Conservation (phyloP, 2,797 vertebrate species). For the Thamnophis elegans region DNA sequence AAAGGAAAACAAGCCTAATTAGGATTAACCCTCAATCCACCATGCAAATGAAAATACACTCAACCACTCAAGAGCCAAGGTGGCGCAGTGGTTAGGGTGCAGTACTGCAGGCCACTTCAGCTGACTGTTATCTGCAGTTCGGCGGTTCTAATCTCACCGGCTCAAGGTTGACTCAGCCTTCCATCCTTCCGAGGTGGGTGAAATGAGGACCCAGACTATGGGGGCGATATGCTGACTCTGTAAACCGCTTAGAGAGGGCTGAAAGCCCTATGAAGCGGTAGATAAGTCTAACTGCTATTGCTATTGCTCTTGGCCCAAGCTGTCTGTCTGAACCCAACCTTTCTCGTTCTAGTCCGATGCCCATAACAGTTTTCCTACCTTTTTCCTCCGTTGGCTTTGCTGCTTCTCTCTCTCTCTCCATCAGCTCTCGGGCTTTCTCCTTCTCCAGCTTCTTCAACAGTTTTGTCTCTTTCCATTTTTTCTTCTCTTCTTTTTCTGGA, state of each 20-base stretch:
- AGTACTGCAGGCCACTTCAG: too few relatives aligned
- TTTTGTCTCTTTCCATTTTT: slow-evolving; percentile 81
- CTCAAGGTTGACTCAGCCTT: too few relatives aligned
- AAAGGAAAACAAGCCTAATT: neutral
- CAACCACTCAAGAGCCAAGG: too few relatives aligned
- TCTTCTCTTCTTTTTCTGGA: slow-evolving; percentile 84
- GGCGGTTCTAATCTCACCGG: too few relatives aligned
- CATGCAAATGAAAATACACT: neutral
- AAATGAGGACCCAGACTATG: too few relatives aligned
- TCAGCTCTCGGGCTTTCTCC: slow-evolving; percentile 67
- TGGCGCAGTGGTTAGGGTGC: too few relatives aligned
- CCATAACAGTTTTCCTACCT: slow-evolving; percentile 39
- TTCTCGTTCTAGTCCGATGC: neutral
- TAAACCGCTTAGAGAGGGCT: too few relatives aligned
- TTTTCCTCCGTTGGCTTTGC: slow-evolving; percentile 59
- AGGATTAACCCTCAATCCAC: neutral
- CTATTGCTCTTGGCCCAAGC: neutral
- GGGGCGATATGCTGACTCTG: too few relatives aligned
- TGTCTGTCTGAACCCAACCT: neutral
- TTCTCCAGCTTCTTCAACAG: slow-evolving; percentile 84
- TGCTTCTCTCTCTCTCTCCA: slow-evolving; percentile 53
- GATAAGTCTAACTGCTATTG: too few relatives aligned
- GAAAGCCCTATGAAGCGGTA: too few relatives aligned
- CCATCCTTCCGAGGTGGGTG: too few relatives aligned
- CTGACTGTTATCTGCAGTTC: too few relatives aligned